Percentiles rank a stretch among this genome's conserved stretches.
These are phyloP conservation scores for Heliothis peltigera DNA, from an alignment of 2,888 invertebrate genomes.

Conservation along the genomic window DNA sequence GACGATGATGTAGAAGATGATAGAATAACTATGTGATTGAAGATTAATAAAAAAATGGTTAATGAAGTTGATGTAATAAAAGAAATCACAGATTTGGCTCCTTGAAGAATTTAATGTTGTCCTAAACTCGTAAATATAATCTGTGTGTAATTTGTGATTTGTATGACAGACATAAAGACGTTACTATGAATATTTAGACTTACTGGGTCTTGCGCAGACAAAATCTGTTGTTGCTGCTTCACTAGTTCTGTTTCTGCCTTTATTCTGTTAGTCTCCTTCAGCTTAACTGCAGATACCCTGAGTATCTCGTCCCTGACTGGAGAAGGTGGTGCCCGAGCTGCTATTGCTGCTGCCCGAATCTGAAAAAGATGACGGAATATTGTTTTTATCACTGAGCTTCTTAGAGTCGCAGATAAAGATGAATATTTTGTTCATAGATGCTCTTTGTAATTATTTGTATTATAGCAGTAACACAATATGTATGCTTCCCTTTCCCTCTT, in stretches of 20 bases:
- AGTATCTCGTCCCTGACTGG: constrained; percentile 83
- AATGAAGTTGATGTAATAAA: too few relatives aligned
- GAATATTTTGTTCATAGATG: too few relatives aligned
- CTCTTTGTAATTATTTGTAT: too few relatives aligned
- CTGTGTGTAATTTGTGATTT: too few relatives aligned
- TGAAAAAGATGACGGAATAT: constrained; percentile 49
- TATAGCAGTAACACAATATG: too few relatives aligned
- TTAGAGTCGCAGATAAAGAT: too few relatives aligned
- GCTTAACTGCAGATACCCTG: constrained; percentile 86
- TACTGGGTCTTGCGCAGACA: constrained; percentile 86
- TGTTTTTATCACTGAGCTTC: too few relatives aligned
- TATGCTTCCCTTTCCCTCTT: too few relatives aligned
- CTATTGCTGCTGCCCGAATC: constrained; percentile 83
- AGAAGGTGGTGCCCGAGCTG: constrained; percentile 83
- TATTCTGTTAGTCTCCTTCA: constrained; percentile 89
- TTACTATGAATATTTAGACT: constrained; percentile 33
- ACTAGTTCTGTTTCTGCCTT: constrained; percentile 89
- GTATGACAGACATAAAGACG: not conserved
- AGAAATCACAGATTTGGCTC: too few relatives aligned
- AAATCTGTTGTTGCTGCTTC: constrained; percentile 90
- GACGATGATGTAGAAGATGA: not conserved
- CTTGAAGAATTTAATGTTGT: too few relatives aligned
- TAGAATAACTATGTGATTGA: too few relatives aligned
- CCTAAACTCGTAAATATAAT: too few relatives aligned
- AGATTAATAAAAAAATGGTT: not conserved